These are phyloP conservation scores for Trochalopteron elliotii DNA, from an alignment of 2,113 vertebrate species.

Conservation along the genomic window DNA sequence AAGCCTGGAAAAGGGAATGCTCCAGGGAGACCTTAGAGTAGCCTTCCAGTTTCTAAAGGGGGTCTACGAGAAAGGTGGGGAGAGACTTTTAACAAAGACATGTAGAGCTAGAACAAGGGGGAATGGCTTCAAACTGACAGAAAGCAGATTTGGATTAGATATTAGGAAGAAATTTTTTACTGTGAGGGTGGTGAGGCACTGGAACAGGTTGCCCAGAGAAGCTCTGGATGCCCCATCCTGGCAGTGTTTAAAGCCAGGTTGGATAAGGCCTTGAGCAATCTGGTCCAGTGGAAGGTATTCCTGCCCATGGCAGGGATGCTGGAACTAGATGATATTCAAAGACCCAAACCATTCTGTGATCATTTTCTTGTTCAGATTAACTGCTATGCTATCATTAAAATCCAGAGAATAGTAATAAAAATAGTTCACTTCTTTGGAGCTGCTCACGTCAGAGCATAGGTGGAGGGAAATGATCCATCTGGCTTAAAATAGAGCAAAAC, in stretches of 20 bases:
- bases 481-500: neutral
- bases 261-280: neutral
- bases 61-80: rapidly evolving
- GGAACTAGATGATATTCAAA: neutral
- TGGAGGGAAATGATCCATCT: neutral
- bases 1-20: neutral
- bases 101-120: neutral
- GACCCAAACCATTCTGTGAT: neutral
- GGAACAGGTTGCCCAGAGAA: neutral
- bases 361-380: neutral
- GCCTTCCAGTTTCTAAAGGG: neutral
- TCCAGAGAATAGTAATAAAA: neutral
- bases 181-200: neutral
- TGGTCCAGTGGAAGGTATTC: neutral
- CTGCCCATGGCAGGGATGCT: neutral
- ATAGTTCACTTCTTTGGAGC: neutral
- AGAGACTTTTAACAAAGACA: neutral
- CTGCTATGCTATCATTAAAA: neutral
- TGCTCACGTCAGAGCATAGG: neutral
- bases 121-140: neutral
- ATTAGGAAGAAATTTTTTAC: neutral
- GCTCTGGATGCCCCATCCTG: neutral
- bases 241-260: neutral
- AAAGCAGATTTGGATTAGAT: neutral
- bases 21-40: neutral